Percentiles rank a stretch among this genome's conserved stretches.
Conservation (phyloP, 1,140 invertebrate species). For the Probaryconus sp. region DNA sequence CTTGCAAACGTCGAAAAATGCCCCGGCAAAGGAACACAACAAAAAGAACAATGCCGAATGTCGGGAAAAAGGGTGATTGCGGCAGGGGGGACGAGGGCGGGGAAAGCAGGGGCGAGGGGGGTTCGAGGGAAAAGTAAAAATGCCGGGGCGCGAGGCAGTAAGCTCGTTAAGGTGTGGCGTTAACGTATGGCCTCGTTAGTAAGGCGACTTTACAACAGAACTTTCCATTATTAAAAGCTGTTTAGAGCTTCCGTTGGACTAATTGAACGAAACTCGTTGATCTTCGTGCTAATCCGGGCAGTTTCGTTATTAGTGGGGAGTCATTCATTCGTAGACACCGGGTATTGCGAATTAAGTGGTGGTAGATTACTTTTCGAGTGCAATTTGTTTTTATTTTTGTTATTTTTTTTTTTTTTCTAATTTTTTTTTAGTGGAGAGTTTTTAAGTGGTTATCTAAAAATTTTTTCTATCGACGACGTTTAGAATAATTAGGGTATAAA, state of each 20-base stretch:
- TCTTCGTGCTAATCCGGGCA: conserved; percentile 60
- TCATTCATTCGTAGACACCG: conserved; percentile 25
- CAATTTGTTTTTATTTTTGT: no score
- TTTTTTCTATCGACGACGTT: not conserved
- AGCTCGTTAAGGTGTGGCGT: conserved; percentile 73
- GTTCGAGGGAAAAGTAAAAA: conserved; percentile 62
- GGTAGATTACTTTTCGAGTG: no score
- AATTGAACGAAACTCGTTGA: conserved; percentile 68
- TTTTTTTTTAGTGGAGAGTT: no score
- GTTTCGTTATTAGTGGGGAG: conserved; percentile 47
- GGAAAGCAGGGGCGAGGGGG: conserved; percentile 13
- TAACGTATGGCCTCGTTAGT: conserved; percentile 74
- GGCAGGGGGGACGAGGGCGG: not conserved
- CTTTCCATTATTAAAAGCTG: conserved; percentile 73
- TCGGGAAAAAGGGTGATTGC: conserved; percentile 21
- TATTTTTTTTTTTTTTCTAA: no score
- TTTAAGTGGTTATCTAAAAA: no score
- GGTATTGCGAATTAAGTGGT: conserved; percentile 25
- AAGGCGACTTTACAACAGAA: conserved; percentile 62
- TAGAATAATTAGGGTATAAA: not conserved
- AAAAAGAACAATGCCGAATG: conserved; percentile 48
- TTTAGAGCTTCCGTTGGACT: conserved; percentile 67
- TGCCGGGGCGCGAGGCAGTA: conserved; percentile 57
- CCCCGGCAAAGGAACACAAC: conserved; percentile 32
- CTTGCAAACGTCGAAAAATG: conserved; percentile 50